Evolutionary conservation across 2,797 vertebrate genomes (phyloP), one percentile per base, ranked within the genome.

Genomic region (Fratercula arctica): DNA sequence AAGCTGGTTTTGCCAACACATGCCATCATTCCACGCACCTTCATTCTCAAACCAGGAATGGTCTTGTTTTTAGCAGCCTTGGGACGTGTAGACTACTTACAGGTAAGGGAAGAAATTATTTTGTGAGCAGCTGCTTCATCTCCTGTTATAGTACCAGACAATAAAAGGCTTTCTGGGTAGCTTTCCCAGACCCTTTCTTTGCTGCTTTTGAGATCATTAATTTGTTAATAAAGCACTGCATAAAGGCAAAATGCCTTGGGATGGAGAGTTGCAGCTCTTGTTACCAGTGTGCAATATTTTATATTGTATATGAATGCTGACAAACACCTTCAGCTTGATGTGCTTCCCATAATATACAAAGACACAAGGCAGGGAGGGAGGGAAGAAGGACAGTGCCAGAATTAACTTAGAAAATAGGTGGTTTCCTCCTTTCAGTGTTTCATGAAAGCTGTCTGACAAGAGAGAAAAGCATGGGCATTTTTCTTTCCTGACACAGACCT

Each of bases 51-150:
- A 89, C 98, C 99, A 21, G 97, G 98, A 26, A 98, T 95, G 95
- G 97, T 97, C 86, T 96, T 99, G 59, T 99, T 99, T 92, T 96
- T 99, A 87, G 99, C 99, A 85, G 99, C 97, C 16, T 79, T 99
- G 93, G 98, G 98, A 53, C 98, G 99, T 66, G 97, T 99, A 41
- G 99, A 99, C 98, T 99, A 98, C 96, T 95, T 99, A 76, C 89
- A 99, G 98, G 99, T 99, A 95, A 97, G 94, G 7, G 31, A 79
- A 66, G 19, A 80, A 50, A 82, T 7, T 48, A 20, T 79, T 90
- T 88, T 81, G 35, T 70, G 45, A 85, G 41, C 39, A 54, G 11
- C 48, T 64, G 37, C 39, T 90, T 88, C 7, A 20, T 73, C 29
- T 78, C 29, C 54, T 78, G 2, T 20, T 54, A 4, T 6, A 61